Base-by-base conservation (phyloP, 2,797 vertebrate genomes). In the Dermochelys coriacea region DNA sequence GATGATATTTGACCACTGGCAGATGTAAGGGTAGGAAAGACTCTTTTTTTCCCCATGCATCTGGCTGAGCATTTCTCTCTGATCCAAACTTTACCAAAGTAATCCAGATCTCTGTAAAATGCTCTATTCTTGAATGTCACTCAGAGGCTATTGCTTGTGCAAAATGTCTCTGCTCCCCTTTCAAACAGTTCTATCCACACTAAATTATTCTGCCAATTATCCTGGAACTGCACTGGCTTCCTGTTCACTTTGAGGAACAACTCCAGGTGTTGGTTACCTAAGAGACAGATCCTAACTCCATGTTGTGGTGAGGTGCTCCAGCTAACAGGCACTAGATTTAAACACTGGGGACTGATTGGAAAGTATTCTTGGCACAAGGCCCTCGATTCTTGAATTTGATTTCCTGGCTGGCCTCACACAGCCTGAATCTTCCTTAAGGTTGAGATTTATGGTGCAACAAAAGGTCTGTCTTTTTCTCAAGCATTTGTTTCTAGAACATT, bases 1-100 rank as follows among this genome's bases (percentile, higher is more conserved):
- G 57, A 94, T 85, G 84, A 93, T 94, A 84, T 81, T 47, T 94
- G 8, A 79, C 16, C 81, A 11, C 71, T 75, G n/a, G 47, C 14
- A 27, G 81, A 80, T 71, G 25, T 0, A 79, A 96, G 91, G 12
- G 50, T 71, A 88, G 77, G 80, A 55, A 77, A 81, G 88, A 61
- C 7, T 45, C 79, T 61, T 27, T 8, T 51, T 27, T 1, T 52
- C 19, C 34, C 21, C 75, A 4, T 0, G 59, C 16, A 61, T 34
- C 14, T 61, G 59, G 93, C 68, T 86, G 47, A 84, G 81, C 75
- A 74, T 59, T 1, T 5, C 55, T 34, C 51, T 68, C 55, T 31
- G 12, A 81, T 61, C 77, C 91, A 83, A 77, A 57, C 19, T 49
- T 49, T 45, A 50, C 91, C 77, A 16, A 18, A 34, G 59, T 61